These are phyloP conservation scores for Adoxophyes honmai DNA, from an alignment of 1,140 invertebrate genomes.

Conservation along the genomic window DNA sequence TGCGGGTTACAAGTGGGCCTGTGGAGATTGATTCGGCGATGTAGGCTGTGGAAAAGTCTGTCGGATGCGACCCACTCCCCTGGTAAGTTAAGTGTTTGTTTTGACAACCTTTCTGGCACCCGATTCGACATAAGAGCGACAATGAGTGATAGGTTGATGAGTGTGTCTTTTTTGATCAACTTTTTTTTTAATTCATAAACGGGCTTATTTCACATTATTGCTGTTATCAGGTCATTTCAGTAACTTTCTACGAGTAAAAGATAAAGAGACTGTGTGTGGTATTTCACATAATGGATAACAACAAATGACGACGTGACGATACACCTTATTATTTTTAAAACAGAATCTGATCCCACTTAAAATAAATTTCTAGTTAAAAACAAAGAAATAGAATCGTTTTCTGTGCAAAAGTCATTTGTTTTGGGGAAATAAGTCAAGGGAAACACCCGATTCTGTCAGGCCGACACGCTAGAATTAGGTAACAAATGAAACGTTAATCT, in stretches of 20 bases:
- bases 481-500: constrained; percentile 36
- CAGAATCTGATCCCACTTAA: neutral
- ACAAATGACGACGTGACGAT: too few species aligned
- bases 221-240: too few species aligned
- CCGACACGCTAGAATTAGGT: constrained; percentile 28
- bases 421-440: constrained; percentile 14
- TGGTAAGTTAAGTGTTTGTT: constrained; percentile 5
- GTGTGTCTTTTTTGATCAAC: too few species aligned
- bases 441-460: constrained; percentile 7
- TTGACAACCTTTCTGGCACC: neutral
- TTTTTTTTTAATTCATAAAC: too few species aligned
- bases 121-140: neutral
- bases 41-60: constrained; percentile 6
- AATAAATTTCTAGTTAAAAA: constrained; percentile 10
- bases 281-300: too few species aligned
- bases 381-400: neutral
- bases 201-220: too few species aligned
- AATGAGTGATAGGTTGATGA: constrained; percentile 12
- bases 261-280: too few species aligned
- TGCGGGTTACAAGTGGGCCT: neutral
- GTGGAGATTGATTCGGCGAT: constrained; percentile 4
- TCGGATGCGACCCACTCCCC: neutral
- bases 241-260: too few species aligned
- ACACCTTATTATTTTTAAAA: neutral
- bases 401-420: constrained; percentile 1